phyloP scores from a whole-genome alignment of 2,113 vertebrate genomes.

The Cyanoramphus novaezelandiae region DNA sequence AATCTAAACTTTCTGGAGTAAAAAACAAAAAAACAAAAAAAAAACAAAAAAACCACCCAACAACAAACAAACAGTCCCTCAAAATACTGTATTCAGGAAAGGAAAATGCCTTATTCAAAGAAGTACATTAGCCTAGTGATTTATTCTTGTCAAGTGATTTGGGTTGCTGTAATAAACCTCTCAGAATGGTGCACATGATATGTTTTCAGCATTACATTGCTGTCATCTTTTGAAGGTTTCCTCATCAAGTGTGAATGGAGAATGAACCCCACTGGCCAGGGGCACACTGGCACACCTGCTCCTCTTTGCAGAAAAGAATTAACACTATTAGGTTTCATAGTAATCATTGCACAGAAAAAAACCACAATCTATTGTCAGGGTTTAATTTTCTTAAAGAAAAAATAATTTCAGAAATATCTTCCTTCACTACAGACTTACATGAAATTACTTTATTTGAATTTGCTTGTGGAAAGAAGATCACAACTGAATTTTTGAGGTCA shows the following conservation, averaged over 20 bases:
- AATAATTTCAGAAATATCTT: neutral
- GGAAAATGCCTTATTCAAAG: neutral
- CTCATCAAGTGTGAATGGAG: rapidly evolving
- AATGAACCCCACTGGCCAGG: neutral
- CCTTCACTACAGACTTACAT: neutral
- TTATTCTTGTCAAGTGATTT: neutral
- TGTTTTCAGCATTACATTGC: neutral
- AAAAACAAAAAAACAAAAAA: neutral
- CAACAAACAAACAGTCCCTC: neutral
- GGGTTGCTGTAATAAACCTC: neutral
- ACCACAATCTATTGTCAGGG: neutral
- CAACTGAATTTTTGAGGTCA: neutral
- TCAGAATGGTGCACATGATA: neutral
- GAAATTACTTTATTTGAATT: neutral
- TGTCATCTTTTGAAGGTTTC: neutral
- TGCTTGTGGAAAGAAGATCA: neutral
- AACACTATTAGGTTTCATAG: neutral
- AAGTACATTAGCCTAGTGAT: neutral
- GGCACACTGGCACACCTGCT: neutral
- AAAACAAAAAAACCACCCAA: too few relatives aligned
- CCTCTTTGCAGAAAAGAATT: neutral
- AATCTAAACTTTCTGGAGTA: neutral
- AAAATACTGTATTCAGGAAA: neutral
- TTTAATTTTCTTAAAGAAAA: neutral
- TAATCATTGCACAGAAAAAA: neutral